Conservation (phyloP, 1,140 invertebrate species). For the Argopecten irradians region DNA sequence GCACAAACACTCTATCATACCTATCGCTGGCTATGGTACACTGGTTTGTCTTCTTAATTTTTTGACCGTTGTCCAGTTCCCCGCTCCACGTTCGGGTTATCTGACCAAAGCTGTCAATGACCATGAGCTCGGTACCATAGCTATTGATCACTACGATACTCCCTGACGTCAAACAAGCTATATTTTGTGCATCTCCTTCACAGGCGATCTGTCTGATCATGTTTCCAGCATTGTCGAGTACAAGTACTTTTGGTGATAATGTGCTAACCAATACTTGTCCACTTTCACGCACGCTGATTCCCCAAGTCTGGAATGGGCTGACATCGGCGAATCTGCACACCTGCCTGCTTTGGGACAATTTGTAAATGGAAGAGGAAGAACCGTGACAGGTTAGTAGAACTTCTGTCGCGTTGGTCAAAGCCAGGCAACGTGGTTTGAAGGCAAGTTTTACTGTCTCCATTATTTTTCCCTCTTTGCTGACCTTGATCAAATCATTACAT, state of each 20-base stretch:
- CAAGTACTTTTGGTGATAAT: not conserved
- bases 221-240: not conserved
- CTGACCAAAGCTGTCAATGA: not conserved
- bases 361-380: not conserved
- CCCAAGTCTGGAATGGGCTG: not conserved
- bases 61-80: not conserved
- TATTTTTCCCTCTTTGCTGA: not conserved
- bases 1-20: not conserved
- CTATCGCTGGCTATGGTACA: not conserved
- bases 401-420: not conserved
- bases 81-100: not conserved
- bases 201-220: not conserved
- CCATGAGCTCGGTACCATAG: not conserved
- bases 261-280: not conserved
- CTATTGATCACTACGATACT: not conserved
- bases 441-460: not conserved
- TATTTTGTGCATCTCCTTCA: not conserved
- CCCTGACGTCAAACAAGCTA: not conserved
- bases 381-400: not conserved
- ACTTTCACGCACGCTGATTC: not conserved
- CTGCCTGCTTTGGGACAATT: not conserved
- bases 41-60: not conserved
- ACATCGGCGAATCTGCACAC: not conserved
- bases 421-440: not conserved
- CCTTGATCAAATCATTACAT: not conserved